Base-by-base conservation (phyloP, 2,113 vertebrate genomes). In the Bucco capensis region DNA sequence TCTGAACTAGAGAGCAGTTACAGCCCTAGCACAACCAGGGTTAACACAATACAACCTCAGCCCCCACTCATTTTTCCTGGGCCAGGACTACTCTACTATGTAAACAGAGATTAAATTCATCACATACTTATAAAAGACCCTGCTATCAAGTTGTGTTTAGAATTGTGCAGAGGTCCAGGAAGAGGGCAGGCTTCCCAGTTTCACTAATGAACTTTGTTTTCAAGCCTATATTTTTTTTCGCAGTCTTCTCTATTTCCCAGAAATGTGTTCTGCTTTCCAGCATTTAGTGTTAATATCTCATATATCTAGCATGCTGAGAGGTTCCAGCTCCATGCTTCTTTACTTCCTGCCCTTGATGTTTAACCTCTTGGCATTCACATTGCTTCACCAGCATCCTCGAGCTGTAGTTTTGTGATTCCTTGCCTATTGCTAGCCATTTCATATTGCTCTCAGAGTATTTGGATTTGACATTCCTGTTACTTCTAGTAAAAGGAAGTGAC, bases 31-130 rank as follows among this genome's bases (percentile, higher is more conserved):
- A 33, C 24, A 56, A 18, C 7, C 30, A 44, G 56, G 60, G 89
- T 92, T 95, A 94, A 83, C 18, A 50, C 40, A 65, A 30, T 14
- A 56, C 44, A 66, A 37, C 38, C 54, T 72, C 62, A 58, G 31
- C 35, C 58, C 24, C n/a, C 81, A 60, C 58, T 82, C 70, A 24
- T 51, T 89, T 69, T 78, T 50, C 40, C 42, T 72, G 54, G 46
- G 56, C 58, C 49, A 78, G 54, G 83, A 50, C 22, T 79, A 5
- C 30, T 79, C 42, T 86, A 19, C 56, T 65, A 0, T 85, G 47
- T 90, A 96, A 90, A 89, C 71, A 91, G 42, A 76, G 60, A 64
- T 92, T 28, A 82, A 83, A 35, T 90, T 92, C 54, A 10, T 66
- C 87, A 60, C 51, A 70, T 85, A 35, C 74, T 87, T 82, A 30